Conservation (phyloP, 2,888 invertebrate species). For the Alcis repandata region DNA sequence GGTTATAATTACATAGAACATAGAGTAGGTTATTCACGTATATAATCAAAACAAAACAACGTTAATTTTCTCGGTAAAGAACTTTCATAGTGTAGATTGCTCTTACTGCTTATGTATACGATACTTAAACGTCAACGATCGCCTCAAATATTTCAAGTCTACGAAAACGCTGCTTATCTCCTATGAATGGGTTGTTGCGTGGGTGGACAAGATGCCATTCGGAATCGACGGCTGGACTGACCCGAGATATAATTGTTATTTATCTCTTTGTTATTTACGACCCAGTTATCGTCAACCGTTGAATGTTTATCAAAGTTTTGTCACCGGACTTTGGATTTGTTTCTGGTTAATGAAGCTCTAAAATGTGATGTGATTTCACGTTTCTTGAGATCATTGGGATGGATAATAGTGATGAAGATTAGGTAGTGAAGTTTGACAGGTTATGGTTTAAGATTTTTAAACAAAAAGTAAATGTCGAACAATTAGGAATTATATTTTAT, state of each 20-base stretch:
- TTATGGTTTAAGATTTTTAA: not conserved
- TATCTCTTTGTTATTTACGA: slow-evolving; percentile 66
- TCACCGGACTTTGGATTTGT: slow-evolving; percentile 26
- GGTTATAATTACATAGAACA: too few species aligned
- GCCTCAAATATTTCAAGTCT: slow-evolving; percentile 35
- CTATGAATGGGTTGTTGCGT: slow-evolving; percentile 66
- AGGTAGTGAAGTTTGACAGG: too few species aligned
- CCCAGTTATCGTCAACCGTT: slow-evolving; percentile 50
- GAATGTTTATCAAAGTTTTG: slow-evolving; percentile 37
- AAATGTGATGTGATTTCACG: slow-evolving; percentile 28
- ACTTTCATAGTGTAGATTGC: too few species aligned
- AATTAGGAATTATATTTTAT: too few species aligned
- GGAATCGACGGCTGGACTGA: slow-evolving; percentile 66
- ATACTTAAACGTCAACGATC: slow-evolving; percentile 36
- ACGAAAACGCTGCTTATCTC: slow-evolving; percentile 48
- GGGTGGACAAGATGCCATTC: slow-evolving; percentile 67
- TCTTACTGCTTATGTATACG: slow-evolving; percentile 23
- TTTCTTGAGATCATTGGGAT: not conserved
- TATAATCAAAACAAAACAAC: too few species aligned
- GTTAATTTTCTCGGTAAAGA: too few species aligned
- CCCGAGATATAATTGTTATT: slow-evolving; percentile 72
- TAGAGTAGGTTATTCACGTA: too few species aligned
- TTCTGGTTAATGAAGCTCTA: slow-evolving; percentile 27
- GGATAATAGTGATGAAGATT: not conserved
- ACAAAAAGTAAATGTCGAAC: too few species aligned